A percentile compares a stretch with the other conserved stretches of the same genome.
Evolutionary conservation across 2,888 invertebrate genomes (phyloP).

Genomic region (Dynastes maya): DNA sequence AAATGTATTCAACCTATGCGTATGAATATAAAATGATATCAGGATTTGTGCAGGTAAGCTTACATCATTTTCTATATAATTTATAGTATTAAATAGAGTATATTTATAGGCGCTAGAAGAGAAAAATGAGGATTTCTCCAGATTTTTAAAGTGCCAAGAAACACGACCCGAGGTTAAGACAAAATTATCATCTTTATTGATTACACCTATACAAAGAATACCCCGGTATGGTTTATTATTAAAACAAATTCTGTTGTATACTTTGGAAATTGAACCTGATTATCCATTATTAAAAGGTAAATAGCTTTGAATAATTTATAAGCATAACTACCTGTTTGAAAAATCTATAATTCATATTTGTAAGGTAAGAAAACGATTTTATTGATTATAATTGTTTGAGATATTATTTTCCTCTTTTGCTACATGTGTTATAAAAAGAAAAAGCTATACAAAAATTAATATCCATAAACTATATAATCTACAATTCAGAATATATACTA

Average conservation of each 20-base stretch:
- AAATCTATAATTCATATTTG: no score
- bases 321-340: no score
- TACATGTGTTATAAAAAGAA: no score
- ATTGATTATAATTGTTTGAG: no score
- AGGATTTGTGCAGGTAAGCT: constrained; percentile 75
- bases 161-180: constrained; percentile 79
- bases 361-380: no score
- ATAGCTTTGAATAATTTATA: constrained; percentile 41
- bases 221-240: constrained; percentile 83
- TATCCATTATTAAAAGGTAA: constrained; percentile 73
- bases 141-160: constrained; percentile 78
- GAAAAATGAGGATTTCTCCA: constrained; percentile 72
- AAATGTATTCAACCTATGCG: constrained; percentile 85
- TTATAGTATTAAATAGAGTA: neutral
- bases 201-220: constrained; percentile 85
- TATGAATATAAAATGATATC: constrained; percentile 80
- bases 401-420: no score
- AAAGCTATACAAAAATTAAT: no score
- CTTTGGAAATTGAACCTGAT: constrained; percentile 74
- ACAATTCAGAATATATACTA: no score
- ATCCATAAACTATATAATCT: no score
- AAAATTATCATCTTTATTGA: constrained; percentile 81
- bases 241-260: constrained; percentile 78
- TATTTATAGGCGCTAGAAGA: constrained; percentile 70
- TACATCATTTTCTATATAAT: neutral